Percentiles rank a stretch among this genome's conserved stretches.
Evolutionary conservation across 2,113 vertebrate genomes (phyloP).

Genomic region (Motacilla tschutschensis): DNA sequence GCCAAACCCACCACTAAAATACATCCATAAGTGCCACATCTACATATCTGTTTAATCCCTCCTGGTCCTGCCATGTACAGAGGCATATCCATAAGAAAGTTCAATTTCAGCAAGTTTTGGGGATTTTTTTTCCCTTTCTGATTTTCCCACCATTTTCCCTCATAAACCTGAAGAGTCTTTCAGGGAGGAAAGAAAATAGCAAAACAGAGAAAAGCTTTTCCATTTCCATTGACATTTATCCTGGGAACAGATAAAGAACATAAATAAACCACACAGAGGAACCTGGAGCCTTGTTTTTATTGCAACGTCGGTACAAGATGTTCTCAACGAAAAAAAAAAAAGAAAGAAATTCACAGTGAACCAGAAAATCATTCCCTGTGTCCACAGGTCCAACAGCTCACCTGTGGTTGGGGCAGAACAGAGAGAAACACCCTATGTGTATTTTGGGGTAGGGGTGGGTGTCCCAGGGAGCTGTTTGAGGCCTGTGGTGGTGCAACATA

Average conservation of each 20-base stretch:
- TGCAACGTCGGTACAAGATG: not conserved
- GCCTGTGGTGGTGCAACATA: not conserved
- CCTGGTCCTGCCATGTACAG: fast-evolving
- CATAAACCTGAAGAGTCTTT: not conserved
- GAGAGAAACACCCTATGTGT: not conserved
- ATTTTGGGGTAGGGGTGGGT: not conserved
- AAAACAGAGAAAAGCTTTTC: not conserved
- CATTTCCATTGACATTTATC: constrained; percentile 19
- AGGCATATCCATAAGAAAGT: not conserved
- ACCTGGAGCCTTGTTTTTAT: not conserved
- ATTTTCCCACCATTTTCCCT: not conserved
- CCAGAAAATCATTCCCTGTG: not conserved
- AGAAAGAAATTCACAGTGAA: not conserved
- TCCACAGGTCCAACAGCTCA: not conserved
- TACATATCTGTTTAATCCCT: not conserved
- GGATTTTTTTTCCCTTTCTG: no score
- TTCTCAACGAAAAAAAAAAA: not conserved
- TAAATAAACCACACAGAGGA: not conserved
- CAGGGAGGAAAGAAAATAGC: not conserved
- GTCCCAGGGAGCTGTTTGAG: not conserved
- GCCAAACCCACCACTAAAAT: not conserved
- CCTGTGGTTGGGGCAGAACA: fast-evolving
- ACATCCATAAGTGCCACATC: not conserved
- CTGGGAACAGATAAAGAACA: constrained; percentile 18
- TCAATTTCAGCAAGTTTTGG: not conserved